Evolutionary conservation across 2,113 vertebrate species (phyloP).

Genomic region (Seriola rivoliana): DNA sequence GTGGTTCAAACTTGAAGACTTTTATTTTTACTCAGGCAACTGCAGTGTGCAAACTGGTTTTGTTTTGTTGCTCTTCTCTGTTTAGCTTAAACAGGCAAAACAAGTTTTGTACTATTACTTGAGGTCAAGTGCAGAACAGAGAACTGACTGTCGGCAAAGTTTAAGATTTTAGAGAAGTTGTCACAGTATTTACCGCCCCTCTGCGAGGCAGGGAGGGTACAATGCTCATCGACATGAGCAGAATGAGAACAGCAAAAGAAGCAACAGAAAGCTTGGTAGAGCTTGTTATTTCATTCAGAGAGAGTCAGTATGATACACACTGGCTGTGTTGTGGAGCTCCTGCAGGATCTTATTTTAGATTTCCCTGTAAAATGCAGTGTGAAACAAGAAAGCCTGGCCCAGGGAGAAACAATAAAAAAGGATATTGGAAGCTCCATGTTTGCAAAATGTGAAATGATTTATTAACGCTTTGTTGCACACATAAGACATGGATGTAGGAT

Average conservation of each 20-base stretch:
- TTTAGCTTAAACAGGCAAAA: background rate
- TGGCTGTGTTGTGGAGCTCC: background rate
- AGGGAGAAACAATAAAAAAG: background rate
- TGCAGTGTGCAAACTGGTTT: background rate
- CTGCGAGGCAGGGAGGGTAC: background rate
- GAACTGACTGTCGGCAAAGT: background rate
- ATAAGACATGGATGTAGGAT: background rate
- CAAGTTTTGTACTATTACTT: background rate
- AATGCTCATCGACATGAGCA: background rate
- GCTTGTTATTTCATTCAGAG: slow-evolving; percentile 5
- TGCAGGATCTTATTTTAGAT: slow-evolving; percentile 23
- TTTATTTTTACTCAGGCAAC: background rate
- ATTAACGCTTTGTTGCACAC: background rate
- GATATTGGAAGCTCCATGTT: background rate
- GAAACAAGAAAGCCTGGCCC: background rate
- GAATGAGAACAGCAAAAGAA: background rate
- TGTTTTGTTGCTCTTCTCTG: background rate
- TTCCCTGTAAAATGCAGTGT: background rate
- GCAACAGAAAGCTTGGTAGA: background rate
- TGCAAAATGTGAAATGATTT: slow-evolving; percentile 1
- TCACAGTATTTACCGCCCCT: background rate
- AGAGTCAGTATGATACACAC: background rate
- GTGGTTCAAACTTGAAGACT: background rate
- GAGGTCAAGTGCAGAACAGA: background rate
- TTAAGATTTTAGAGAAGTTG: background rate